Evolutionary conservation across 2,888 invertebrate species (phyloP).

Genomic region (Erebia ligea): DNA sequence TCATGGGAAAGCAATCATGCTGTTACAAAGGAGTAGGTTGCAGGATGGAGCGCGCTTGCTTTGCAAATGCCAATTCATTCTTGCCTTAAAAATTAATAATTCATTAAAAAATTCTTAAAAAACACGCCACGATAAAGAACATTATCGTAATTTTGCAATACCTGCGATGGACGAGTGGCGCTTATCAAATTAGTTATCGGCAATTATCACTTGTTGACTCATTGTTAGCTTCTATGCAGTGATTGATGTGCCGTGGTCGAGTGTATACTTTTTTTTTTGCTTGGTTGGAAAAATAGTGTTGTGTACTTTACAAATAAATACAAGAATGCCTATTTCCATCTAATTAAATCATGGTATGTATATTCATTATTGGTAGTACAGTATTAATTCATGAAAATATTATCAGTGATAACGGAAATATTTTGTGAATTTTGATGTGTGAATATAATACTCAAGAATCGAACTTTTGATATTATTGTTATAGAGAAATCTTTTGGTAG

Average conservation of each 20-base stretch:
- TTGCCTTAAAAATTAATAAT: too few relatives aligned
- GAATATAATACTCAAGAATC: not conserved
- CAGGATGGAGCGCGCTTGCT: too few relatives aligned
- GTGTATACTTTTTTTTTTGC: constrained; percentile 19
- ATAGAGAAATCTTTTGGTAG: not conserved
- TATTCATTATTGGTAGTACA: not conserved
- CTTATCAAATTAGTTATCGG: constrained; percentile 56
- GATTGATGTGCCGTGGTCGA: constrained; percentile 20
- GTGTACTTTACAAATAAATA: constrained; percentile 26
- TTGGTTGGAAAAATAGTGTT: constrained; percentile 22
- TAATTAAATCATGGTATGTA: constrained; percentile 42
- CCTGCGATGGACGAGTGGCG: constrained; percentile 58
- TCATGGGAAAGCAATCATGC: too few relatives aligned
- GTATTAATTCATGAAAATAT: not conserved
- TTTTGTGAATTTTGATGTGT: not conserved
- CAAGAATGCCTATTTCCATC: constrained; percentile 31
- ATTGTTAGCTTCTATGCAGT: constrained; percentile 30
- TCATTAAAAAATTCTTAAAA: not conserved
- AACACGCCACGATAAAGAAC: constrained; percentile 48
- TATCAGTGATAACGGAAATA: not conserved
- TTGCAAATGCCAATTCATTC: too few relatives aligned
- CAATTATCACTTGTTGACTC: constrained; percentile 31
- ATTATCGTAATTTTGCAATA: constrained; percentile 61
- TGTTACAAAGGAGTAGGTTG: too few relatives aligned
- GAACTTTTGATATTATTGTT: not conserved